Percentiles rank a stretch among this genome's conserved stretches.
Evolutionary conservation across 2,113 vertebrate species (phyloP).

Genomic region (Butorides virescens): DNA sequence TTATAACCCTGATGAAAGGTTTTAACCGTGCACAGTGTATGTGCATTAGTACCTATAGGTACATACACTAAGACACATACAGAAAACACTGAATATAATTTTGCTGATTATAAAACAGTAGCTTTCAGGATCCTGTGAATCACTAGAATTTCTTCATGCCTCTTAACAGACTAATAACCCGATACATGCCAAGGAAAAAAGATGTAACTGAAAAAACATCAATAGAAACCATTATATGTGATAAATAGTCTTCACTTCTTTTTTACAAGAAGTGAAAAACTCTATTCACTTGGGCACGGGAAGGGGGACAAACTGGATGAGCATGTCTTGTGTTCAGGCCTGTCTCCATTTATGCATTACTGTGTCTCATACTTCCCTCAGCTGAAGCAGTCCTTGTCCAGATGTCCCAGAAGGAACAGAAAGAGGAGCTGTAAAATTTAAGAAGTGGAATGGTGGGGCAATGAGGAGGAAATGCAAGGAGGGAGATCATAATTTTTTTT

Average conservation of each 20-base stretch:
- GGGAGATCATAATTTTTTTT: background rate
- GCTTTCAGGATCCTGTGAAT: background rate
- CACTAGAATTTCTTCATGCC: background rate
- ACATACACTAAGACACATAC: background rate
- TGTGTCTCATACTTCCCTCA: background rate
- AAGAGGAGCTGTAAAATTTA: background rate
- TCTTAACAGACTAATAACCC: background rate
- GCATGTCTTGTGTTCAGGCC: background rate
- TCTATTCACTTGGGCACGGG: background rate
- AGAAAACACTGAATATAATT: background rate
- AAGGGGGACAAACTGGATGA: background rate
- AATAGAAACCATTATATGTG: background rate
- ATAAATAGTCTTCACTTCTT: background rate
- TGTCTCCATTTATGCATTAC: background rate
- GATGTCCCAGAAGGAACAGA: background rate
- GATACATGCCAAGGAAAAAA: background rate
- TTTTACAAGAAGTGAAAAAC: background rate
- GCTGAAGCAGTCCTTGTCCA: background rate
- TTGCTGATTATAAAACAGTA: background rate
- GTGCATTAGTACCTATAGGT: background rate
- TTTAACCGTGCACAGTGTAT: background rate
- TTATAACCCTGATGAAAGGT: background rate
- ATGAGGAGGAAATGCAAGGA: background rate
- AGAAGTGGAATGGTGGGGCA: background rate
- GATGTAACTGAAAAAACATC: background rate